Evolutionary conservation across 1,140 invertebrate species (phyloP).

Genomic region (Ceratina australensis): DNA sequence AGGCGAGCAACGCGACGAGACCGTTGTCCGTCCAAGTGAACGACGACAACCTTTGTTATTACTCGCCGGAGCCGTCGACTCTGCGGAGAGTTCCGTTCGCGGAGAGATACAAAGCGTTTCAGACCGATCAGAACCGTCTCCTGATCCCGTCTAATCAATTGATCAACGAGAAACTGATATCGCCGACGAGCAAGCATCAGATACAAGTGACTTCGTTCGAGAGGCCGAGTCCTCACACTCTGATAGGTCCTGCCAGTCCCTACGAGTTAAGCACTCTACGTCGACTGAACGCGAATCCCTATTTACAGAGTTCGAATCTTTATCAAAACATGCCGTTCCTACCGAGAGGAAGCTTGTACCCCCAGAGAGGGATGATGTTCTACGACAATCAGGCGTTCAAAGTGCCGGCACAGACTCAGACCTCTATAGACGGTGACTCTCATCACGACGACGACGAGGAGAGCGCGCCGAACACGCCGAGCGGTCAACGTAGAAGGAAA

Average conservation of each 20-base stretch:
- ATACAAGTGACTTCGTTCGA: conserved; percentile 76
- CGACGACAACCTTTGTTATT: conserved; percentile 47
- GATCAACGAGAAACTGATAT: conserved; percentile 14
- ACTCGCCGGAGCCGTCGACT: conserved; percentile 3
- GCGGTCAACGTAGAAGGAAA: conserved; percentile 42
- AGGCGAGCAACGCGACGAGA: conserved; percentile 47
- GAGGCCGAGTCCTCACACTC: conserved; percentile 70
- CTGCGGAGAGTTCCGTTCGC: conserved; percentile 4
- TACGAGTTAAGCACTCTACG: conserved; percentile 64
- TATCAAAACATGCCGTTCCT: conserved; percentile 68
- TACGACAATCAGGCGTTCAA: conserved; percentile 65
- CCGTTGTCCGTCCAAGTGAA: conserved; percentile 67
- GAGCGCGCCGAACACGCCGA: conserved; percentile 43
- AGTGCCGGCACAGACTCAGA: conserved; percentile 71
- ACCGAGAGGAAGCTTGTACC: conserved; percentile 57
- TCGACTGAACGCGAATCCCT: conserved; percentile 58
- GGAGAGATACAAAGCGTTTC: conserved; percentile 25
- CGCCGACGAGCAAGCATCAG: conserved; percentile 22
- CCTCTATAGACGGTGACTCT: conserved; percentile 63
- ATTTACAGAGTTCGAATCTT: conserved; percentile 50
- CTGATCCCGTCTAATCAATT: conserved; percentile 49
- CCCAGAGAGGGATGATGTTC: conserved; percentile 61
- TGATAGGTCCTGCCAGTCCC: conserved; percentile 62
- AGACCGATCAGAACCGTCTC: conserved; percentile 38
- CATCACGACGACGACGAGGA: conserved; percentile 52